Percentiles rank a stretch among this genome's conserved stretches.
Conservation (phyloP, 2,888 invertebrate species). For the Balanococcus diminutus region DNA sequence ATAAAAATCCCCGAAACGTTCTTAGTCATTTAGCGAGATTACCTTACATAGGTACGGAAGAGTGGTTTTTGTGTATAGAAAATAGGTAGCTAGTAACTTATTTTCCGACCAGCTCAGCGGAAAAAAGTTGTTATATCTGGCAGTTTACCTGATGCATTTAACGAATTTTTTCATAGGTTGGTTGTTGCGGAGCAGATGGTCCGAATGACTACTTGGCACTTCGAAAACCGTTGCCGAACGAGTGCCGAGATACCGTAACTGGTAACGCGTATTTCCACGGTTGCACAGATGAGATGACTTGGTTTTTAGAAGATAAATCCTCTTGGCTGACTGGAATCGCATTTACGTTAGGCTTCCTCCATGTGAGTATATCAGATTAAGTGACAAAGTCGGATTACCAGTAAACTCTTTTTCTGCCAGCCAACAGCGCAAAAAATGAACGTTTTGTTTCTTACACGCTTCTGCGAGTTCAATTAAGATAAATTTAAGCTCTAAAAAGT, state of each 20-base stretch:
- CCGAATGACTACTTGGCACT: constrained; percentile 80
- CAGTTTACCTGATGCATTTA: constrained; percentile 8
- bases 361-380: constrained; percentile 67
- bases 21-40: neutral
- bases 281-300: constrained; percentile 86
- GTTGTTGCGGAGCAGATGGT: constrained; percentile 88
- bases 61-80: neutral
- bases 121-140: neutral
- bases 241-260: constrained; percentile 85
- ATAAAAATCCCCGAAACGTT: neutral
- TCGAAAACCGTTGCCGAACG: constrained; percentile 79
- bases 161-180: constrained; percentile 68
- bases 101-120: neutral
- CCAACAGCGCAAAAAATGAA: constrained; percentile 17
- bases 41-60: neutral
- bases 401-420: neutral
- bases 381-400: constrained; percentile 42
- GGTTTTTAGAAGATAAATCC: constrained; percentile 83
- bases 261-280: constrained; percentile 89
- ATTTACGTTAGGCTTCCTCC: constrained; percentile 75
- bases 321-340: constrained; percentile 83
- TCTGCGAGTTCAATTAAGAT: constrained; percentile 27
- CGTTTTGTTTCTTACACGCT: constrained; percentile 36
- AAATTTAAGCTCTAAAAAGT: constrained; percentile 32
- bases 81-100: neutral